These are phyloP conservation scores for Philypnodon macrostomus DNA, from an alignment of 2,797 vertebrate genomes.

Conservation along the genomic window DNA sequence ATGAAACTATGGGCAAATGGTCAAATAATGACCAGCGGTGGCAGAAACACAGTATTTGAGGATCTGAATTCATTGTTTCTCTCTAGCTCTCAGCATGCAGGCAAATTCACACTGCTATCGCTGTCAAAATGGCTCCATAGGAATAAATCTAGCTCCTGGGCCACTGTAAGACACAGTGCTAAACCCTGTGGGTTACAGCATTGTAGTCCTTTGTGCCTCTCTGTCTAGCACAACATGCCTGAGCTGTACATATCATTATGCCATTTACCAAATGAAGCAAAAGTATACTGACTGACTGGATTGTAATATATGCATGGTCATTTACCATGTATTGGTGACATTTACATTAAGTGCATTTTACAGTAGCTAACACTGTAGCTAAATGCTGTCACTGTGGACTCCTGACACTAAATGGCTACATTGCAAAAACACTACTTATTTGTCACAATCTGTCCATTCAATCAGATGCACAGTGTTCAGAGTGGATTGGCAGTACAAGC, in stretches of 20 bases:
- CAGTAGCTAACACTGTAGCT: no score
- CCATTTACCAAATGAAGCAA: constrained; percentile 6
- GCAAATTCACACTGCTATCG: constrained; percentile 33
- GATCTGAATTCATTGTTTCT: constrained; percentile 34
- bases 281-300: background rate
- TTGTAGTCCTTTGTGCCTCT: constrained; percentile 20
- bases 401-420: no score
- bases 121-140: constrained; percentile 40
- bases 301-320: no score
- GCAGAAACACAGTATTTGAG: constrained; percentile 34
- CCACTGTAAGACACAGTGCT: constrained; percentile 35
- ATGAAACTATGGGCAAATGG: constrained; percentile 36
- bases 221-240: constrained; percentile 20
- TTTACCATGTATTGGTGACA: no score
- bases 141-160: constrained; percentile 49
- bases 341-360: no score
- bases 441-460: background rate
- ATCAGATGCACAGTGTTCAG: background rate
- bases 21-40: constrained; percentile 44
- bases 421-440: no score
- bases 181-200: constrained; percentile 31
- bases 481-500: background rate
- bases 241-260: constrained; percentile 1
- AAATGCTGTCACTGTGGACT: no score
- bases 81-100: constrained; percentile 37